Conservation (phyloP, 1,140 invertebrate genomes). For the Halesus radiatus region DNA sequence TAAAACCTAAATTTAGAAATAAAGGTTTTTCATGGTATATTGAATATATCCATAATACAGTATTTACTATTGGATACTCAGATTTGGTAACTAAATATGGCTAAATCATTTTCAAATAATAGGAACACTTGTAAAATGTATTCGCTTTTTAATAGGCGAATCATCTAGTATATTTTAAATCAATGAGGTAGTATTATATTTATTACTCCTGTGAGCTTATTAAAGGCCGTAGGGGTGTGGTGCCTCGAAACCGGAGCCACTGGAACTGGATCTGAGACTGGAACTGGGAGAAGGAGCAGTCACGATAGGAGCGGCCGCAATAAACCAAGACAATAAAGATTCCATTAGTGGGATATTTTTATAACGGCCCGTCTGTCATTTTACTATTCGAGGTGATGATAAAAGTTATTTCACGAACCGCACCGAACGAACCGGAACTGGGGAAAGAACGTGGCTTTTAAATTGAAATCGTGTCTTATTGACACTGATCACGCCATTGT, state of each 20-base stretch:
- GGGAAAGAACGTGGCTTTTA: conserved; percentile 4
- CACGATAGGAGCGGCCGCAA: conserved; percentile 41
- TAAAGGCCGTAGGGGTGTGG: conserved; percentile 36
- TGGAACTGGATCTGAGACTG: background rate
- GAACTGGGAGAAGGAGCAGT: background rate
- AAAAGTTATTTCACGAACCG: conserved; percentile 48
- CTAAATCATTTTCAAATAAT: too few relatives aligned
- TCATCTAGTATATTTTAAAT: too few relatives aligned
- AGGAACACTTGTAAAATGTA: too few relatives aligned
- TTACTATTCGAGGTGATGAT: conserved; percentile 55
- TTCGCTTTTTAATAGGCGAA: too few relatives aligned
- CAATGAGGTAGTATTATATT: too few relatives aligned
- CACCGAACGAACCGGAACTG: background rate
- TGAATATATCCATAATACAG: too few relatives aligned
- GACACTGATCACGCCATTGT: conserved; percentile 30
- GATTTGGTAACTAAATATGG: too few relatives aligned
- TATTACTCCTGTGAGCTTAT: conserved; percentile 2
- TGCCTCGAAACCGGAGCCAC: too few relatives aligned
- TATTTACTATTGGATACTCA: too few relatives aligned
- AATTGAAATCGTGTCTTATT: conserved; percentile 28
- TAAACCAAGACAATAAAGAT: conserved; percentile 55
- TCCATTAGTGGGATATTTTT: conserved; percentile 57
- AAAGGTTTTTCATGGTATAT: too few relatives aligned
- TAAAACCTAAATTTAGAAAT: too few relatives aligned
- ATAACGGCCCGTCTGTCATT: conserved; percentile 56